Base-by-base conservation (phyloP, 2,888 invertebrate genomes). In the Leptinotarsa rubiginosa region DNA sequence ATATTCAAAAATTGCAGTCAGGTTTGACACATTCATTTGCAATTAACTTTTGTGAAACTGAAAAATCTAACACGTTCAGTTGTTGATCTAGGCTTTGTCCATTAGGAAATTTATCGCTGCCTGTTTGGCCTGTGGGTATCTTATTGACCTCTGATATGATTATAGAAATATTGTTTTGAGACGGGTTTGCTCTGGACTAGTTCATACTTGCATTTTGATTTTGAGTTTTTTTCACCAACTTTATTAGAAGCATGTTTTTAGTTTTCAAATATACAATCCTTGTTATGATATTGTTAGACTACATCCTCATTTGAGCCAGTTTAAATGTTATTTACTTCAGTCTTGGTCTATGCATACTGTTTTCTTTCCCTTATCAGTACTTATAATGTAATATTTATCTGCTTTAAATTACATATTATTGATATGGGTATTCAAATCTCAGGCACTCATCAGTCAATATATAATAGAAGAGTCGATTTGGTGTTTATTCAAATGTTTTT, bases 401-500 rank as follows among this genome's bases (percentile, higher is more conserved):
- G 69, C 47, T 56, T 4, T 12, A 20, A 54, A 54, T 68, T 50
- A 68, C 41, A 41, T 56, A 56, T 52, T 54, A n/a, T 54, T 54
- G 68, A 68, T 68, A 68, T 54, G 68, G 52, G 52, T 54, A 52
- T n/a, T 54, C 31, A 50, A 54, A 52, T 52, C 52, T 68, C 49
- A n/a, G 3, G 25, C 22, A 25, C 56, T 69, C n/a, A 10, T 10
- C 41, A 52, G 41, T 59, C 47, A 41, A 64, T 64, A 64, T 50
- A 64, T 69, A 22, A 22, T 50, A 18, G 10, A 50, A 47, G 22
- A 70, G 31, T 49, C 56, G 41, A 41, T 56, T 56, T 20, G 41
- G 62, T 41, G n/a, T 62, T 62, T 41, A 31, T 62, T 62, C 5
- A 12, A 10, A 13, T 13, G 3, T 4, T 12, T 22, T 18, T 56